Evolutionary conservation across 2,797 vertebrate species (phyloP).

Genomic region (Falco naumanni): DNA sequence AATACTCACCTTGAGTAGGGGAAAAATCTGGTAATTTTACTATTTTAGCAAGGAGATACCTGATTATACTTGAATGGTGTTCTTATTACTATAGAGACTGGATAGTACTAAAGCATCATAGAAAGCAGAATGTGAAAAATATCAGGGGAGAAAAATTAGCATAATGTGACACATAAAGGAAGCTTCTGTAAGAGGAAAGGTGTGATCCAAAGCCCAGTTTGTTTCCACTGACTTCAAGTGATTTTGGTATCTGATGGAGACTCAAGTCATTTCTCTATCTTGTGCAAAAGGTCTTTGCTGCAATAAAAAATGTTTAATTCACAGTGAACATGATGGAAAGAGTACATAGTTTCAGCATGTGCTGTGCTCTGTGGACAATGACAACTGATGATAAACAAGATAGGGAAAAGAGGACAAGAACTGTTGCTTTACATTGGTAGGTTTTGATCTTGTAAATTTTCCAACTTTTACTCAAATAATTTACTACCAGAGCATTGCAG

Average conservation of each 20-base stretch:
- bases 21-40: background rate
- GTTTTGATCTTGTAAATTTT: background rate
- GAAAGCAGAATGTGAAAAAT: background rate
- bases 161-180: background rate
- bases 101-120: background rate
- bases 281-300: background rate
- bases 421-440: background rate
- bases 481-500: background rate
- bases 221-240: background rate
- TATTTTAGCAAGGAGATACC: background rate
- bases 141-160: background rate
- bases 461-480: background rate
- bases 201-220: background rate
- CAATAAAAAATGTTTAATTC: background rate
- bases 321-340: background rate
- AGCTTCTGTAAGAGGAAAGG: background rate
- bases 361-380: background rate
- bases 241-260: background rate
- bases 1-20: background rate
- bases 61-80: background rate
- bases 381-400: background rate
- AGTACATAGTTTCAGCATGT: background rate
- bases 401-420: background rate
- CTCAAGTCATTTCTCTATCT: background rate
- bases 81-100: background rate